Base-by-base conservation (phyloP, 2,113 vertebrate genomes). In the Trinectes maculatus region DNA sequence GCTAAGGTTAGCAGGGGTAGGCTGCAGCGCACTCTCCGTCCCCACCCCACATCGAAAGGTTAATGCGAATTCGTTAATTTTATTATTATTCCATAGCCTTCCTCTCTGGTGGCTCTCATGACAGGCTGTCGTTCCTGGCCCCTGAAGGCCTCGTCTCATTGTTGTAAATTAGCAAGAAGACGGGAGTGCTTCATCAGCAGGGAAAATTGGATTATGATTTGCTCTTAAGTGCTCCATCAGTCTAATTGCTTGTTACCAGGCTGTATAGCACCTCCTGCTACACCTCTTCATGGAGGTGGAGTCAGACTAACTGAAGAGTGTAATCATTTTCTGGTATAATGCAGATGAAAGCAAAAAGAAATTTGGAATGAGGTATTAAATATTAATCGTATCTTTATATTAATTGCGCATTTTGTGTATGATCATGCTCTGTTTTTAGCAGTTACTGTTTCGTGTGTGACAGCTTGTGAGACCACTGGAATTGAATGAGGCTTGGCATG, bases 141-240 rank as follows among this genome's bases (percentile, higher is more conserved):
- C 79, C 82, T 8, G 8, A 74, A 72, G 85, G 77, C 69, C 46
- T 68, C 59, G 12, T 80, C 57, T 74, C 59, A 51, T 57, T 73
- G 71, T 67, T 22, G 10, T 87, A 82, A 89, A 86, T 90, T 83
- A 82, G 54, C 34, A 49, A 58, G 63, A 67, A 62, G 44, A 49
- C 40, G 49, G 44, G 36, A 71, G 64, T 57, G 75, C 79, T 85
- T 86, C 73, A 73, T 82, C 65, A 85, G 86, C 53, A 66, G 66
- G 62, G 77, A 85, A 85, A 89, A 90, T 87, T 86, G 70, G 64
- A 86, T 89, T 84, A 87, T 79, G 82, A 87, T 89, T 87, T 82
- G 24, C 54, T 83, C 72, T 84, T 80, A 87, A 88, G 81, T 81
- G 84, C 72, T 83, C 61, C 36, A 74, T 89, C 78, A 74, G 74